A percentile compares a stretch with the other conserved stretches of the same genome.
Evolutionary conservation across 2,797 vertebrate species (phyloP).

Genomic region (Coccyzus lansbergi): DNA sequence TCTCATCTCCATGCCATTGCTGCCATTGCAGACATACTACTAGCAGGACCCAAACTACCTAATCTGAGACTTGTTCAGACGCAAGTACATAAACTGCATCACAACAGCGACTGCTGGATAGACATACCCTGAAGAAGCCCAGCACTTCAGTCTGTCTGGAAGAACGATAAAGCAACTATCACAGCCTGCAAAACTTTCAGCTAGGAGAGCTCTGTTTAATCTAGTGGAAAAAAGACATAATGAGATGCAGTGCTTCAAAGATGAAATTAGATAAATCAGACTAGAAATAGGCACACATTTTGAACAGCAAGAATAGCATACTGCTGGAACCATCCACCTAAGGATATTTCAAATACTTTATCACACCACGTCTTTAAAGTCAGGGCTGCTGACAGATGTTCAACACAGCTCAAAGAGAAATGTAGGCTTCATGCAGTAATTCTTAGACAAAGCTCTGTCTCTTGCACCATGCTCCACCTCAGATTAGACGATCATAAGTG

Average conservation of each 20-base stretch:
- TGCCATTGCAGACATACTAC: not conserved
- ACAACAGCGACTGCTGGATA: not conserved
- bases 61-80: not conserved
- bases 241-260: constrained; percentile 3
- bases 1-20: not conserved
- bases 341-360: not conserved
- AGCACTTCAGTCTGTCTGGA: not conserved
- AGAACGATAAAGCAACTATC: not conserved
- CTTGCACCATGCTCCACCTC: not conserved
- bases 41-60: not conserved
- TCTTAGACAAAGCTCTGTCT: not conserved
- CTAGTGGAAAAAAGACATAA: constrained; percentile 28
- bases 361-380: not conserved
- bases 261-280: constrained; percentile 30
- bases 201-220: constrained; percentile 9
- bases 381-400: not conserved
- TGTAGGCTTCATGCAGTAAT: not conserved
- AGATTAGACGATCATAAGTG: not conserved
- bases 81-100: not conserved
- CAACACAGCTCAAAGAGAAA: not conserved
- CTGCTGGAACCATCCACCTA: not conserved
- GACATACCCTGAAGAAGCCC: not conserved
- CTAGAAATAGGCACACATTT: constrained; percentile 10
- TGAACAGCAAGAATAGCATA: not conserved
- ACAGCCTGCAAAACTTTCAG: constrained; percentile 3